phyloP scores from a whole-genome alignment of 1,140 invertebrate species.

The Armadillidium nasatum region DNA sequence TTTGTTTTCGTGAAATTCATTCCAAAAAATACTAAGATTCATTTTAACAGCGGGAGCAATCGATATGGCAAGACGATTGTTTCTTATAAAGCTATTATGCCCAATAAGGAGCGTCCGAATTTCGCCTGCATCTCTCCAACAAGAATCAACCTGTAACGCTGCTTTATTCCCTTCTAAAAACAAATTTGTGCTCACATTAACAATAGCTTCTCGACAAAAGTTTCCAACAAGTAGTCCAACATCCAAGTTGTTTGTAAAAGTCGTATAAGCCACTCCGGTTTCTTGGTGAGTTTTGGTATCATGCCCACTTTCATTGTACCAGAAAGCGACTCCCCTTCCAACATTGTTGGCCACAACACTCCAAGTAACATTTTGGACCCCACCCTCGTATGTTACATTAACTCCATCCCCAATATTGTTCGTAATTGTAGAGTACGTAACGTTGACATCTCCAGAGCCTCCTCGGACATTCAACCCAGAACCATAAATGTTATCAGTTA shows the following conservation, averaged over 20 bases:
- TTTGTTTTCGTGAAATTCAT: conserved; percentile 74
- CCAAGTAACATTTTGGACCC: conserved; percentile 78
- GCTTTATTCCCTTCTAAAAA: conserved; percentile 71
- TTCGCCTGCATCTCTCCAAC: conserved; percentile 56
- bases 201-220: conserved; percentile 56
- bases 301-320: conserved; percentile 66
- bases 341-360: conserved; percentile 66
- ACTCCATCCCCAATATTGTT: conserved; percentile 75
- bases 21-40: conserved; percentile 72
- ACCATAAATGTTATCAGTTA: conserved; percentile 81
- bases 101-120: conserved; percentile 65
- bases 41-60: conserved; percentile 81
- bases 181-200: conserved; percentile 81
- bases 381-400: conserved; percentile 74
- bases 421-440: conserved; percentile 80
- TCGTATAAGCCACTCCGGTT: conserved; percentile 78
- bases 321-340: conserved; percentile 77
- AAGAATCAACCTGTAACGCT: conserved; percentile 70
- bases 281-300: conserved; percentile 75
- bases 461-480: conserved; percentile 78
- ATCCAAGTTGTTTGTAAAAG: conserved; percentile 75
- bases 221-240: conserved; percentile 70
- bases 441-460: conserved; percentile 85
- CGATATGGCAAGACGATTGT: conserved; percentile 68
- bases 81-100: conserved; percentile 74